A percentile compares a stretch with the other conserved stretches of the same genome.
Conservation (phyloP, 2,888 invertebrate genomes). For the Macaria notata region DNA sequence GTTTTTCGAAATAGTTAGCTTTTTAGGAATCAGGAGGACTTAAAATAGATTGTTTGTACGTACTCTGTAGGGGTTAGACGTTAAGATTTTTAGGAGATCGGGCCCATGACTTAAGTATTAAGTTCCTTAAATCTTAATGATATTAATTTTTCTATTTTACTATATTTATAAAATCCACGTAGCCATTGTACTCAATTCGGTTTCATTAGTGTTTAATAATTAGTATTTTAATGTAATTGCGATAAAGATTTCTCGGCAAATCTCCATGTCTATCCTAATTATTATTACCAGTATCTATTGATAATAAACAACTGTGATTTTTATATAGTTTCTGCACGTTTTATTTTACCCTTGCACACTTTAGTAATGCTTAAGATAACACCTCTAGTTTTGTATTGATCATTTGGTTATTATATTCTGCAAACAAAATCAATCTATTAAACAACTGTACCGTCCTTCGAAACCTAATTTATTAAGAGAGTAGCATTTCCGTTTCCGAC, state of each 20-base stretch:
- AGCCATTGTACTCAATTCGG: conserved; percentile 51
- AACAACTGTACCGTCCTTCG: too few species aligned
- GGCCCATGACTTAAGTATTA: conserved; percentile 79
- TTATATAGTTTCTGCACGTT: conserved; percentile 52
- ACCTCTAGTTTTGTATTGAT: conserved; percentile 3
- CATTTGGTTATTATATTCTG: conserved; percentile 13
- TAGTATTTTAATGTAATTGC: conserved; percentile 62
- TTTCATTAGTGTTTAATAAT: conserved; percentile 57
- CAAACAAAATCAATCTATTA: not conserved
- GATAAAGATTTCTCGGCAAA: conserved; percentile 75
- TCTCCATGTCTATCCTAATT: conserved; percentile 77
- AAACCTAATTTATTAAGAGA: too few species aligned
- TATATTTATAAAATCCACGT: conserved; percentile 33
- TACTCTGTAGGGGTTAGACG: conserved; percentile 57
- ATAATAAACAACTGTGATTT: conserved; percentile 81
- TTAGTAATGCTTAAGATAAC: not conserved
- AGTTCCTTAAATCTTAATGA: conserved; percentile 60
- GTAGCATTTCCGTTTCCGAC: too few species aligned
- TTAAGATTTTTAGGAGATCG: conserved; percentile 74
- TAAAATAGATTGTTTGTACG: conserved; percentile 68
- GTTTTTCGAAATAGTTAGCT: conserved; percentile 73
- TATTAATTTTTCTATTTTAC: conserved; percentile 34
- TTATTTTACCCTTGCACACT: conserved; percentile 19
- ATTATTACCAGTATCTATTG: conserved; percentile 62
- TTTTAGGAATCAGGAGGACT: conserved; percentile 64